These are phyloP conservation scores for Sebastes minor DNA, from an alignment of 2,797 vertebrate genomes.

Conservation along the genomic window DNA sequence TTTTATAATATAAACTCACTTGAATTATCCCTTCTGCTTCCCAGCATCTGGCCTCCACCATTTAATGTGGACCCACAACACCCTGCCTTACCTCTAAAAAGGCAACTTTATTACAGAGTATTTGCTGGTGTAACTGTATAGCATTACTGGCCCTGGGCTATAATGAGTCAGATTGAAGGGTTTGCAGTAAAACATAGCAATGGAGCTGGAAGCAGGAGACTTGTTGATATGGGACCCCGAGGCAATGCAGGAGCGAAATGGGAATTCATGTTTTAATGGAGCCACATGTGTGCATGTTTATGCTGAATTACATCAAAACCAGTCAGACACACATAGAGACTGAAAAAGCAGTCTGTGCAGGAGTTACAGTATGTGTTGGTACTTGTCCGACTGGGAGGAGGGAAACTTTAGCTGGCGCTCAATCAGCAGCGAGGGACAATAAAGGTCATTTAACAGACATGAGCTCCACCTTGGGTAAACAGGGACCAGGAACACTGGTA, in stretches of 20 bases:
- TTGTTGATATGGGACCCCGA: conserved; percentile 45
- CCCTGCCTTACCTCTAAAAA: conserved; percentile 64
- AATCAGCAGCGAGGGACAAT: conserved; percentile 67
- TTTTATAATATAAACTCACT: conserved; percentile 19
- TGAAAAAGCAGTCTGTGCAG: conserved; percentile 19
- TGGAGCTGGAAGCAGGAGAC: conserved; percentile 44
- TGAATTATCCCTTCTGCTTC: conserved; percentile 22
- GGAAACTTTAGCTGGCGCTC: conserved; percentile 67
- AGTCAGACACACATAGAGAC: conserved; percentile 7
- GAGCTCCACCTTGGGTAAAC: conserved; percentile 71
- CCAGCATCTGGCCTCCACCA: conserved; percentile 22
- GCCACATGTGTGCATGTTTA: conserved; percentile 19
- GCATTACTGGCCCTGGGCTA: conserved; percentile 76
- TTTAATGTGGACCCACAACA: conserved; percentile 39
- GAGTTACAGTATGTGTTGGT: conserved; percentile 63
- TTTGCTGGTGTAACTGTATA: conserved; percentile 73
- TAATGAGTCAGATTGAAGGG: conserved; percentile 80
- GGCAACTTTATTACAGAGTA: conserved; percentile 80
- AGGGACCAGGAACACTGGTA: conserved; percentile 10
- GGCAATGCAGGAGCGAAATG: conserved; percentile 18
- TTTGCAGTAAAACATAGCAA: conserved; percentile 65
- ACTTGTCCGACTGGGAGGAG: conserved; percentile 58
- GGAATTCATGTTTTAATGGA: conserved; percentile 41
- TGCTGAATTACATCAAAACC: conserved; percentile 25
- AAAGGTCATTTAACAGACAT: conserved; percentile 64